Evolutionary conservation across 2,888 invertebrate species (phyloP).

Genomic region (Sacculina carcini): DNA sequence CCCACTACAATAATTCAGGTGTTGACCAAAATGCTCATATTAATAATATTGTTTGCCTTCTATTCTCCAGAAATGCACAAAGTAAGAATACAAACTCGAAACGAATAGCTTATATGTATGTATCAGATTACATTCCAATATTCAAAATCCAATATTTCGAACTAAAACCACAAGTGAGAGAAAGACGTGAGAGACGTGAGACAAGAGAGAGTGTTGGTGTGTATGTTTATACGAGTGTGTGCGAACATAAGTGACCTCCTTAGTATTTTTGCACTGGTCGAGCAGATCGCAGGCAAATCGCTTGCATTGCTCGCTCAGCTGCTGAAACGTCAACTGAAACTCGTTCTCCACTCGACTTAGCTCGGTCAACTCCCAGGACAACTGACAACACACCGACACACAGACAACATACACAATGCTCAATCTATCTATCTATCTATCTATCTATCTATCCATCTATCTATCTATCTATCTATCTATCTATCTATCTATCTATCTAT

Average conservation of each 20-base stretch:
- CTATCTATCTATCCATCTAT: background rate
- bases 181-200: too few relatives aligned
- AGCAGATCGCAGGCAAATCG: constrained; percentile 27
- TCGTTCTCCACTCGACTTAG: constrained; percentile 25
- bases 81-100: too few relatives aligned
- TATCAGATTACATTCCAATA: too few relatives aligned
- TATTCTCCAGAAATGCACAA: too few relatives aligned
- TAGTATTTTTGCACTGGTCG: constrained; percentile 27
- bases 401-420: background rate
- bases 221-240: too few relatives aligned
- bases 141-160: too few relatives aligned
- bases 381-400: constrained; percentile 13
- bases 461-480: background rate
- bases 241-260: constrained; percentile 25
- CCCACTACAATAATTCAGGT: too few relatives aligned
- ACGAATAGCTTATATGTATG: too few relatives aligned
- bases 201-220: too few relatives aligned
- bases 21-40: too few relatives aligned
- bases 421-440: background rate
- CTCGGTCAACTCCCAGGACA: constrained; percentile 26
- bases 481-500: background rate
- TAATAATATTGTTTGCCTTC: too few relatives aligned
- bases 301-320: constrained; percentile 26
- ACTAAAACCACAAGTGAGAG: too few relatives aligned
- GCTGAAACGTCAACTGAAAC: constrained; percentile 25